Base-by-base conservation (phyloP, 2,888 invertebrate genomes). In the Iphiclides podalirius region DNA sequence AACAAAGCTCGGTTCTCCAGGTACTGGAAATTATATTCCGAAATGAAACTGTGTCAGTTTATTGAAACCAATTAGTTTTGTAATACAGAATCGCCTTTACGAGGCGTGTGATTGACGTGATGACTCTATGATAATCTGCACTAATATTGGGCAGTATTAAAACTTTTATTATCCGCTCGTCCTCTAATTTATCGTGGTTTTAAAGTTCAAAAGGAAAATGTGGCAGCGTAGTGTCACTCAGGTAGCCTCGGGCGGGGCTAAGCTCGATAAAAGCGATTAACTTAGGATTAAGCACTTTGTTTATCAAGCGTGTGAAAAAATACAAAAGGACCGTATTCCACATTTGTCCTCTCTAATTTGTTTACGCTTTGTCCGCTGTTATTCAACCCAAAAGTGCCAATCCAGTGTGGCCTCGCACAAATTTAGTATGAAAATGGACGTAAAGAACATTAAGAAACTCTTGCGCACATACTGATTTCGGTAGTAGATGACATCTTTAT, bases 261-360 rank as follows among this genome's bases (percentile, higher is more conserved):
- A 37, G 8, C 11, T 16, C 26, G 1, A 3, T 35, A 14, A n/a
- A 20, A 40, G 13, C 9, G 12, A 41, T 36, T 37, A 31, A 47
- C 36, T 9, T 36, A 7, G n/a, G 16, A 41, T 42, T 47, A 47
- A 42, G 17, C 34, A 42, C n/a, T 42, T 28, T 20, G n/a, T 37
- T 41, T 17, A 36, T 42, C 13, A n/a, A 7, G n/a, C 15, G 4
- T n/a, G n/a, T n/a, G n/a, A 12, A 11, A 15, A 26, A 26, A 38
- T 2, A 15, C 14, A 31, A 23, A 23, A 23, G 20, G 12, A 38
- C 8, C 7, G 9, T 14, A 17, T 37, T 16, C 17, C 12, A 8
- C 12, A 17, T 23, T 37, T 16, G 17, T 39, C 26, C 14, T 26
- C 4, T 39, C 12, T 12, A 20, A 6, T n/a, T 23, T 26, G 20